Evolutionary conservation across 1,140 invertebrate species (phyloP).

Genomic region (Heliconius eleuchia): DNA sequence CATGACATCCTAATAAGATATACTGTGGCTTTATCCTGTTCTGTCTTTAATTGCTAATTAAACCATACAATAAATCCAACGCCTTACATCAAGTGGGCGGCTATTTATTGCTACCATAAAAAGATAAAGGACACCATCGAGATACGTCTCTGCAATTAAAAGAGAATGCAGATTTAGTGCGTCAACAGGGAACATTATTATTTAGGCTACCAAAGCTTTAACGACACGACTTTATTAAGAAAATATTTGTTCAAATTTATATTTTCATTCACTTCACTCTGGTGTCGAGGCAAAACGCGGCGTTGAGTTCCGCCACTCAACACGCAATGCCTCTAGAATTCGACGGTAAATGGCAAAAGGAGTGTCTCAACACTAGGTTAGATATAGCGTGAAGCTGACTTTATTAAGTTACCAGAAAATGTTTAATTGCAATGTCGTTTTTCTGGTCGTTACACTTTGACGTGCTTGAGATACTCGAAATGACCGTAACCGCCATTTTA

Average conservation of each 20-base stretch:
- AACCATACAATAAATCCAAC: conserved; percentile 48
- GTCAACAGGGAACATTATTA: neutral
- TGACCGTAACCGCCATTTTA: neutral
- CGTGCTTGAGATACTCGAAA: neutral
- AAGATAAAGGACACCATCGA: conserved; percentile 56
- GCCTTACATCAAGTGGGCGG: conserved; percentile 48
- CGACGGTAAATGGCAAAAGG: too few relatives aligned
- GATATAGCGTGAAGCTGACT: too few relatives aligned
- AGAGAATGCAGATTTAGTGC: conserved; percentile 39
- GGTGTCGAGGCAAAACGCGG: too few relatives aligned
- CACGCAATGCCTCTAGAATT: too few relatives aligned
- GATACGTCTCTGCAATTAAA: conserved; percentile 51
- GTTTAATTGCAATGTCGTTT: conserved; percentile 1
- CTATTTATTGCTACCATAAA: conserved; percentile 65
- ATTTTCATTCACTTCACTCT: neutral
- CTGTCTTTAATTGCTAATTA: conserved; percentile 46
- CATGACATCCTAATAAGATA: conserved; percentile 17
- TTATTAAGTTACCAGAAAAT: neutral
- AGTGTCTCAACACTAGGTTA: too few relatives aligned
- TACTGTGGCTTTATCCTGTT: conserved; percentile 26
- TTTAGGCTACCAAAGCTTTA: conserved; percentile 27
- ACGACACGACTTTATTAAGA: neutral
- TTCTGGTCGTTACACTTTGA: conserved; percentile 7
- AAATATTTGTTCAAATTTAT: too few relatives aligned
- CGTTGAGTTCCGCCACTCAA: too few relatives aligned